Percentiles rank a stretch among this genome's conserved stretches.
phyloP scores from a whole-genome alignment of 2,888 invertebrate species.

The Apotomis capreana region DNA sequence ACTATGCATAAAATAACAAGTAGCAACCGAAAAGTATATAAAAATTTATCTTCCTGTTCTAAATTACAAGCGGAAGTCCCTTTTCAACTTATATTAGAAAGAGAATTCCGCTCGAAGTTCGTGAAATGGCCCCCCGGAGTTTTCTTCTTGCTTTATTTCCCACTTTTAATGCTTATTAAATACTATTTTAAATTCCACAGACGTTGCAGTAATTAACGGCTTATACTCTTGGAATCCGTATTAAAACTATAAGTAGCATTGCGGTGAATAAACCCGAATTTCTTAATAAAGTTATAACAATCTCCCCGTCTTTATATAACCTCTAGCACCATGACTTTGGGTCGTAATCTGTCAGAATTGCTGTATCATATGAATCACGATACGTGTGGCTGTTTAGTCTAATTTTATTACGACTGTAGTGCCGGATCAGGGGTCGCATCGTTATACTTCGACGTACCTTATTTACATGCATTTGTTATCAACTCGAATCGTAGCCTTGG shows the following conservation, averaged over 20 bases:
- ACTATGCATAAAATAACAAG: too few relatives aligned
- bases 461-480: slow-evolving; percentile 21
- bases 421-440: slow-evolving; percentile 21
- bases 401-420: slow-evolving; percentile 1
- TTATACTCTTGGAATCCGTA: not conserved
- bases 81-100: too few relatives aligned
- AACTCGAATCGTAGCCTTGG: not conserved
- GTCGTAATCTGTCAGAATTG: not conserved
- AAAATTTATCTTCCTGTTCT: too few relatives aligned
- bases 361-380: not conserved
- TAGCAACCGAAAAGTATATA: too few relatives aligned
- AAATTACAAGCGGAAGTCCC: too few relatives aligned
- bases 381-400: slow-evolving; percentile 4
- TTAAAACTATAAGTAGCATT: not conserved
- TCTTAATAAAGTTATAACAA: not conserved
- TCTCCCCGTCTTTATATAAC: not conserved
- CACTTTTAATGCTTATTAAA: too few relatives aligned
- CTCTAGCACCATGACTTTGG: not conserved
- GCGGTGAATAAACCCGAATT: slow-evolving; percentile 1
- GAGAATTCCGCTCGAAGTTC: too few relatives aligned
- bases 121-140: too few relatives aligned
- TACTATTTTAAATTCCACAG: not conserved
- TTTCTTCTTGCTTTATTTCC: too few relatives aligned
- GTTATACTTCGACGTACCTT: slow-evolving; percentile 13
- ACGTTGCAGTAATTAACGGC: not conserved